phyloP scores from a whole-genome alignment of 2,113 vertebrate genomes.

The Lepisosteus oculatus region DNA sequence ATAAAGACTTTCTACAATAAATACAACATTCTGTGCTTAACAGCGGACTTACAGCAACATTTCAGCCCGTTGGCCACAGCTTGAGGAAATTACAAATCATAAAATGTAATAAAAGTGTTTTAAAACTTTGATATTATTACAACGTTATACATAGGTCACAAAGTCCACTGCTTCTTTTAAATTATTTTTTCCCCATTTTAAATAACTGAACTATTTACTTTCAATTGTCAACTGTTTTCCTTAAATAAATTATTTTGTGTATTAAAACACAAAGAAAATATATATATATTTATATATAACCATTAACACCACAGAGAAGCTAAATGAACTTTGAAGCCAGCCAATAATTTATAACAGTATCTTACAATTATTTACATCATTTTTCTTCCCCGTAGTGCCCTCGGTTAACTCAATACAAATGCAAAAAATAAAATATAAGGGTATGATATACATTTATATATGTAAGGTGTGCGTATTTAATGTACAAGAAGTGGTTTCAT shows the following conservation, averaged over 20 bases:
- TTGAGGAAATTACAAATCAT: conserved; percentile 53
- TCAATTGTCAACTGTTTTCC: conserved; percentile 56
- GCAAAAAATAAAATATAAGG: conserved; percentile 58
- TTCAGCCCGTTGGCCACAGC: conserved; percentile 61
- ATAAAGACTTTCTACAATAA: conserved; percentile 88
- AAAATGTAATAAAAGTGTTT: conserved; percentile 53
- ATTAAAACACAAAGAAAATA: conserved; percentile 67
- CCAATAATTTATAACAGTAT: conserved; percentile 77
- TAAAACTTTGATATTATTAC: conserved; percentile 57
- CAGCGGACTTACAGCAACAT: conserved; percentile 66
- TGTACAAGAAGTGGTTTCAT: conserved; percentile 78
- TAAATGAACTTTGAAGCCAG: conserved; percentile 66
- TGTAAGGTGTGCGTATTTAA: conserved; percentile 56
- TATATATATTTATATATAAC: conserved; percentile 35
- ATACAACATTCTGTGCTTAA: conserved; percentile 81
- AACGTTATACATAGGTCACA: conserved; percentile 67
- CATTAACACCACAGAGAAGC: conserved; percentile 71
- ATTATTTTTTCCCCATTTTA: conserved; percentile 54
- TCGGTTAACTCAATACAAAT: conserved; percentile 61
- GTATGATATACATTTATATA: conserved; percentile 45
- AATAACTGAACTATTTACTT: conserved; percentile 56
- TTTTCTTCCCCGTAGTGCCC: conserved; percentile 39
- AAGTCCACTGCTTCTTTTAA: conserved; percentile 62
- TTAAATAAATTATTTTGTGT: conserved; percentile 85
- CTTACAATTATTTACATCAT: conserved; percentile 78